phyloP scores from a whole-genome alignment of 2,888 invertebrate genomes.

The Brachyptera risi region DNA sequence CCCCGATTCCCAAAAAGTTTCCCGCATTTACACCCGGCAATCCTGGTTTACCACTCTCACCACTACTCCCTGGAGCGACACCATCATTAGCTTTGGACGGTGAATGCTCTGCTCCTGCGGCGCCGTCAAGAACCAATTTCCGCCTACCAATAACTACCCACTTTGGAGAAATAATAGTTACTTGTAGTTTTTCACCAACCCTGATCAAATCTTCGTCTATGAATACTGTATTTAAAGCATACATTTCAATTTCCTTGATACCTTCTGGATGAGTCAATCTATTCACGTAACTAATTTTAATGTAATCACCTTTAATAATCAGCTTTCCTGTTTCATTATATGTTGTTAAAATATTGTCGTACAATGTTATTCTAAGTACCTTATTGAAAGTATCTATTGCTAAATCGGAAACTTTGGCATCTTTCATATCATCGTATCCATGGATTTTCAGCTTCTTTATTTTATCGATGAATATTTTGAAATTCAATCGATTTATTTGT shows the following conservation, averaged over 20 bases:
- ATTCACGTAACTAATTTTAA: background rate
- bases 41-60: background rate
- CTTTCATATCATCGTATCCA: background rate
- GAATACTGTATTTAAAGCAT: background rate
- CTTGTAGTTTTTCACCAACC: background rate
- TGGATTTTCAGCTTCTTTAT: background rate
- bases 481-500: background rate
- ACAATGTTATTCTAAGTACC: background rate
- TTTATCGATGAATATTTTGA: background rate
- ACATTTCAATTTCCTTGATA: background rate
- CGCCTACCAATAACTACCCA: background rate
- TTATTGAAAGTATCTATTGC: background rate
- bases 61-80: background rate
- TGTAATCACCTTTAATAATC: background rate
- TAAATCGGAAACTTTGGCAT: background rate
- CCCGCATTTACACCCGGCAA: background rate
- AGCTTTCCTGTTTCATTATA: too few relatives aligned
- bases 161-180: background rate
- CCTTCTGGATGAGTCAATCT: background rate
- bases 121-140: background rate
- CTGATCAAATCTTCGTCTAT: background rate
- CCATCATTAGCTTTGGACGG: background rate
- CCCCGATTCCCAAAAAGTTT: slow-evolving; percentile 20
- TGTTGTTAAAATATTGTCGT: too few relatives aligned
- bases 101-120: background rate